Percentiles rank a stretch among this genome's conserved stretches.
Conservation (phyloP, 2,113 vertebrate genomes). For the Perca flavescens region DNA sequence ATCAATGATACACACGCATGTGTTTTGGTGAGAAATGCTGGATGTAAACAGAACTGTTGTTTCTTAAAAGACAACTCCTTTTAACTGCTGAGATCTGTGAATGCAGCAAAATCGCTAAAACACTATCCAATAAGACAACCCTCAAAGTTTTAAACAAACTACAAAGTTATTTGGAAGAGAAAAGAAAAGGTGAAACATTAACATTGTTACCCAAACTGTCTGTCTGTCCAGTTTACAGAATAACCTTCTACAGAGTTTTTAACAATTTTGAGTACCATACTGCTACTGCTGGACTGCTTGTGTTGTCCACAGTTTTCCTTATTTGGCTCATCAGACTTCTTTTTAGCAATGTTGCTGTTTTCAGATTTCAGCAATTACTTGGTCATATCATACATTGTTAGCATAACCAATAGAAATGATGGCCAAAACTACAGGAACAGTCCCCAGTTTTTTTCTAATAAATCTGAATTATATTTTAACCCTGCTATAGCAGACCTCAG, state of each 20-base stretch:
- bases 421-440: neutral
- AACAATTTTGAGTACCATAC: neutral
- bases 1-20: neutral
- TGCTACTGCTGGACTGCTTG: neutral
- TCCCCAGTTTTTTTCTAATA: neutral
- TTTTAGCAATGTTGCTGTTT: neutral
- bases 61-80: neutral
- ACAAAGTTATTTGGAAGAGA: neutral
- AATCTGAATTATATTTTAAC: slow-evolving; percentile 9
- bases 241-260: neutral
- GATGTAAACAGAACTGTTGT: neutral
- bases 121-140: neutral
- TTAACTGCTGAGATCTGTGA: slow-evolving; percentile 7
- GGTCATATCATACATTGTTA: neutral
- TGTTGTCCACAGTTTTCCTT: neutral
- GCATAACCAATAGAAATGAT: neutral
- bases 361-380: neutral
- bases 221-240: neutral
- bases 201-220: neutral
- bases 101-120: neutral
- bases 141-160: neutral
- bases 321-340: neutral
- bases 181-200: neutral
- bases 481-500: slow-evolving; percentile 31
- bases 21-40: neutral